phyloP scores from a whole-genome alignment of 2,113 vertebrate species.

The Plotosus lineatus region DNA sequence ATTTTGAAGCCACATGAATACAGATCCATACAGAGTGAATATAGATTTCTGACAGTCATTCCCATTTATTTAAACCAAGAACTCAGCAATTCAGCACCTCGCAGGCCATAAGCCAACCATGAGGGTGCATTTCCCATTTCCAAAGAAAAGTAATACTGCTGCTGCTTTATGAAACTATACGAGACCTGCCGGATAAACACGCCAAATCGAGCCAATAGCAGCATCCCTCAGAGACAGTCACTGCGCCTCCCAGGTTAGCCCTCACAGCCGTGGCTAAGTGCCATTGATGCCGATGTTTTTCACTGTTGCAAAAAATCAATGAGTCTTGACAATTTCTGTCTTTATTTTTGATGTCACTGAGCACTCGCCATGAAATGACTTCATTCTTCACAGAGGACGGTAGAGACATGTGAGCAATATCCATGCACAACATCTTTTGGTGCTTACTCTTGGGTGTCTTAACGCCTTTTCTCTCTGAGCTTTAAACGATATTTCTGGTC shows the following conservation, averaged over 20 bases:
- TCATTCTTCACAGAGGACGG: constrained; percentile 56
- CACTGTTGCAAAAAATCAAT: constrained; percentile 52
- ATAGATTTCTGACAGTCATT: constrained; percentile 11
- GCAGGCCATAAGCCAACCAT: not conserved
- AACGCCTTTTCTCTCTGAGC: not conserved
- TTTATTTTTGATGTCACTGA: constrained; percentile 39
- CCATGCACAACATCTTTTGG: constrained; percentile 34
- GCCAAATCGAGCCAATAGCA: constrained; percentile 22
- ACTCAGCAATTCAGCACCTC: not conserved
- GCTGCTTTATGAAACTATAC: constrained; percentile 1
- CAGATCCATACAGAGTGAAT: constrained; percentile 16
- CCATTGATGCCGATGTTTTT: constrained; percentile 54
- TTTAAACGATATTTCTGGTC: constrained; percentile 33
- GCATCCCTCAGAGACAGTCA: constrained; percentile 18
- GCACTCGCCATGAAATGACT: constrained; percentile 50
- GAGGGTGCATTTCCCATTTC: constrained; percentile 7
- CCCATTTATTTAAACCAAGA: not conserved
- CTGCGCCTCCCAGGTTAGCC: constrained; percentile 15
- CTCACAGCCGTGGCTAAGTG: constrained; percentile 42
- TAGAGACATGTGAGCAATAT: constrained; percentile 11
- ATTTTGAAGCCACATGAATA: constrained; percentile 11
- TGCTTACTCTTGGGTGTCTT: constrained; percentile 24
- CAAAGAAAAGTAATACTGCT: constrained; percentile 15
- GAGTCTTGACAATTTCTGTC: constrained; percentile 51
- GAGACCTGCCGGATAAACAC: constrained; percentile 3